Base-by-base conservation (phyloP, 2,113 vertebrate genomes). In the Synchiropus splendidus region DNA sequence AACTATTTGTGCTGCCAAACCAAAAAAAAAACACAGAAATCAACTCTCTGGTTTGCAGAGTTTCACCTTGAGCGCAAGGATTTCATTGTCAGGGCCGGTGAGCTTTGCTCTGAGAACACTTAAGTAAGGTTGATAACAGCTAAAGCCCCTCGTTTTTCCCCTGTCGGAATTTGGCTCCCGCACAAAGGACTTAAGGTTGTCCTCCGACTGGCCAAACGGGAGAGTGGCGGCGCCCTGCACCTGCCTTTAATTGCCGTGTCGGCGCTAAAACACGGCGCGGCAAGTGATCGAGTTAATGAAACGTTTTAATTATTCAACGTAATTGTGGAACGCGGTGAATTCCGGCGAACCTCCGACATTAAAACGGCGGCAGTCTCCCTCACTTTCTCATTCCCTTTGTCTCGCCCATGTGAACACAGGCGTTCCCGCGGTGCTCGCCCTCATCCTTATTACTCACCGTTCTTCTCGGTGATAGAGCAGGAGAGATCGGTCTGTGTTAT, bases 261-360 rank as follows among this genome's bases (percentile, higher is more conserved):
- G 61, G 51, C 36, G 47, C 65, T 59, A 67, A 70, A 67, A 62
- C 58, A 54, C 53, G 67, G 70, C 66, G 64, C 64, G 65, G 70
- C 64, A 83, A 79, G 66, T 76, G 47, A 78, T 72, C 48, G 27
- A 63, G 61, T 70, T 74, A 79, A 81, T 78, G 74, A 76, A 81
- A 81, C 64, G 43, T 73, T 77, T 77, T 75, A 70, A 78, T 78
- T 69, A 81, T 78, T 81, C 72, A 76, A 66, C 50, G 54, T 67
- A 62, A 79, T 74, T 72, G 72, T 70, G 37, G 48, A 69, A 73
- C 13, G 65, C 67, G 64, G 68, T 37, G 18, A 73, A 56, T 66
- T 61, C 49, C 54, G 55, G 67, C 61, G 59, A 71, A 67, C 31
- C 45, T 35, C 42, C 2, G 11, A 15, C 36, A 17, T 27, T 27